phyloP scores from a whole-genome alignment of 2,888 invertebrate genomes.

The Drosophila parthenogenetica region DNA sequence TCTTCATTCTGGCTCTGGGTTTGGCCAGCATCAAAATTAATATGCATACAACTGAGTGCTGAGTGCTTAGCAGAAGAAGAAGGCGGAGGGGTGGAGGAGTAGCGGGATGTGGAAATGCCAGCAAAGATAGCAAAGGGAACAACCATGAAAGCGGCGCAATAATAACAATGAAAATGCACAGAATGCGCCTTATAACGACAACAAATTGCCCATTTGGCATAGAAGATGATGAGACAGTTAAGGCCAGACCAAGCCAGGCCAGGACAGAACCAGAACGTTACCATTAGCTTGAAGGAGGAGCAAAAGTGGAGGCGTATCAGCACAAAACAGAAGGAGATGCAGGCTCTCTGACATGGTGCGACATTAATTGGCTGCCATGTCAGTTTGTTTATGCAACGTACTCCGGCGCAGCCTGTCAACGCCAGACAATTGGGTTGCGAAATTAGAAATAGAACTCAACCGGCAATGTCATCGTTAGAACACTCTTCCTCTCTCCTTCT shows the following conservation, averaged over 20 bases:
- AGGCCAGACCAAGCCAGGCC: constrained; percentile 3
- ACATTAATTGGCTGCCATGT: constrained; percentile 80
- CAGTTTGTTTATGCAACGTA: constrained; percentile 71
- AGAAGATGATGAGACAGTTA: constrained; percentile 69
- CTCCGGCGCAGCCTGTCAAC: constrained; percentile 21
- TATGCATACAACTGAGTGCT: constrained; percentile 63
- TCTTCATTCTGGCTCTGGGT: constrained; percentile 15
- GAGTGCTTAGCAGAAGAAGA: not conserved
- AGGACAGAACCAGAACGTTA: not conserved
- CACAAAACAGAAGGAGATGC: not conserved
- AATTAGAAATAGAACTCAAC: constrained; percentile 48
- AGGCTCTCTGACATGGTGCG: constrained; percentile 59
- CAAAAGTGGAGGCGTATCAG: constrained; percentile 4
- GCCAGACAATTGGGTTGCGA: constrained; percentile 49
- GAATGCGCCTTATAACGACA: constrained; percentile 78
- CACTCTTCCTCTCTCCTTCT: not conserved
- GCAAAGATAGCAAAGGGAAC: constrained; percentile 15
- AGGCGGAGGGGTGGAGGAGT: constrained; percentile 5
- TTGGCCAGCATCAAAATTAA: constrained; percentile 71
- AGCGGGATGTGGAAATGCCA: constrained; percentile 2
- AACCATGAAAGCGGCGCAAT: constrained; percentile 61
- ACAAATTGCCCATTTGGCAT: constrained; percentile 79
- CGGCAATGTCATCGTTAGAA: constrained; percentile 57
- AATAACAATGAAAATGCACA: constrained; percentile 79
- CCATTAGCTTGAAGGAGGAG: not conserved